These are phyloP conservation scores for Eremobia ochroleuca DNA, from an alignment of 2,888 invertebrate species.

Conservation along the genomic window DNA sequence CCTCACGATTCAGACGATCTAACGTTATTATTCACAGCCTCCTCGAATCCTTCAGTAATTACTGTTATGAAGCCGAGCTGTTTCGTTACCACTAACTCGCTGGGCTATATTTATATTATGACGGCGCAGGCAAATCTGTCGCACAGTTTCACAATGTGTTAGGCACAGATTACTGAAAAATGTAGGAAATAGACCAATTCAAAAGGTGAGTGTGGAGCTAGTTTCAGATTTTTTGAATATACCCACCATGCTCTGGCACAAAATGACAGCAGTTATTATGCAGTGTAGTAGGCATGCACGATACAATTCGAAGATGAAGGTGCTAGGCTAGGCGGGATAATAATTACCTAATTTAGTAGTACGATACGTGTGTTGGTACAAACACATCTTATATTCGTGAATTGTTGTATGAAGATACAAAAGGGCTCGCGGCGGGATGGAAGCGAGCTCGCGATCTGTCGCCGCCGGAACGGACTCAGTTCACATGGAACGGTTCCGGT, in stretches of 20 bases:
- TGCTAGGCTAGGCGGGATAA: background rate
- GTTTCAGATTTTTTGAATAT: background rate
- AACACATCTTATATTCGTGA: background rate
- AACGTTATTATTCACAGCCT: conserved; percentile 26
- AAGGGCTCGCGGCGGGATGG: conserved; percentile 13
- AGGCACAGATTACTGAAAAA: background rate
- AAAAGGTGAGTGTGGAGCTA: background rate
- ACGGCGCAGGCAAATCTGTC: background rate
- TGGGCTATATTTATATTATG: background rate
- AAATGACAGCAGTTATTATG: background rate
- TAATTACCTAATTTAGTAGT: background rate
- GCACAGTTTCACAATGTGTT: background rate
- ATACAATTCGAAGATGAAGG: background rate
- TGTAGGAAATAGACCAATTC: background rate
- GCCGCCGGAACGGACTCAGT: conserved; percentile 35
- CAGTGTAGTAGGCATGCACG: background rate
- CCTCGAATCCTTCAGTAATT: conserved; percentile 2
- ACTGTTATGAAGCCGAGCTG: background rate
- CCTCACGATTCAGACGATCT: conserved; percentile 4
- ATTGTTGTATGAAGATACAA: background rate
- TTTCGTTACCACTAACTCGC: background rate
- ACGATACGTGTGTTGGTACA: background rate
- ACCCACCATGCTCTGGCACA: background rate
- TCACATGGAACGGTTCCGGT: conserved; percentile 27
- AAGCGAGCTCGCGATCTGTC: conserved; percentile 45